Base-by-base conservation (phyloP, 23 tunicate species). In the Ciona savignyi region DNA sequence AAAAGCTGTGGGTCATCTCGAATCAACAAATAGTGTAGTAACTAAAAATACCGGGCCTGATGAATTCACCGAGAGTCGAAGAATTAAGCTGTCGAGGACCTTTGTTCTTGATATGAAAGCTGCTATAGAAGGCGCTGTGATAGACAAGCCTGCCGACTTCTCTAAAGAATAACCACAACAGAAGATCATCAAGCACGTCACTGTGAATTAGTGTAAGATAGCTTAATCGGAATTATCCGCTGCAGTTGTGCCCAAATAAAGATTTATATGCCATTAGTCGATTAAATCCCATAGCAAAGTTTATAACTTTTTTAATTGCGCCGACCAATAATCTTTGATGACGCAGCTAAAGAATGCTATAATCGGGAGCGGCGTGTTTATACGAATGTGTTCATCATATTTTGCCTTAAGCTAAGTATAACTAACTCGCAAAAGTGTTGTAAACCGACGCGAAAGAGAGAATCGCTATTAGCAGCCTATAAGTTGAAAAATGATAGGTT, bases 51-150 rank as follows among this genome's bases (percentile, higher is more conserved):
- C 4, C 6, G 22, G 22, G 22, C 15, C 15, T 63, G 4, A 4
- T 22, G 28, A 25, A 9, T 9, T 23, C 28, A 63, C 24, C 67
- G 67, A 63, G 22, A 63, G 22, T 25, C 28, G 22, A 25, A 23
- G 67, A 63, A 20, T 63, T 23, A 25, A 63, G 22, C 28, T 63
- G 15, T n/a, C 26, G 4, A 11, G 67, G 28, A 63, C 15, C 67
- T 63, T 63, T 63, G 67, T 63, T 63, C 24, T 63, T 11, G 67
- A 63, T 63, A 63, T 63, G 67, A 63, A 63, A 63, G 67, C 67
- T 11, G 67, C 67, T 4, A 63, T 63, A n/a, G 67, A 63, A 25
- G 67, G 67, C 4, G 28, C 67, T 4, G 67, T 63, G 4, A 63
- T 25, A 63, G 67, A 63, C 67, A 4, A 6, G 56, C 56, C 56